Base-by-base conservation (phyloP, 2,888 invertebrate genomes). In the Oligia fasciuncula region DNA sequence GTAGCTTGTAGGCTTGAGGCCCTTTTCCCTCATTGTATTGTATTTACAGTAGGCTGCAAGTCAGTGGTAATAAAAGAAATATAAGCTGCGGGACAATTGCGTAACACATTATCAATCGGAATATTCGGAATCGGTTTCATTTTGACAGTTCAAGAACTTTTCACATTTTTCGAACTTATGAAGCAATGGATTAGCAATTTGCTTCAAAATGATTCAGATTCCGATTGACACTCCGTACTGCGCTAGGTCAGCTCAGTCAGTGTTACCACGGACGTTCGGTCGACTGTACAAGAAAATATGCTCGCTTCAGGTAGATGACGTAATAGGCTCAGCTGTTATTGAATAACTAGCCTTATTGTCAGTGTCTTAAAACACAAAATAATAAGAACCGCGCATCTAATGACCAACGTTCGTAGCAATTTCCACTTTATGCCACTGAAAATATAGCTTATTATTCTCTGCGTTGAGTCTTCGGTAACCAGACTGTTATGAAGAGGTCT, bases 1-100 rank as follows among this genome's bases (percentile, higher is more conserved):
- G 71, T 84, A 87, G 87, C 67, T 83, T 81, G 49, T 86, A 86
- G 72, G 77, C 65, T 77, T 65, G 77, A 73, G 75, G 81, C 43
- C 65, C 14, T 78, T 74, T 76, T 76, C 66, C 79, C 77, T 77
- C 68, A 71, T 72, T 77, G 63, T 86, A 79, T 73, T 81, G 73
- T 43, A 19, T 13, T 2, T 57, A 19, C 19, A 60, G 57, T 43
- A 43, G 43, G 60, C n/a, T 13, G 19, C n/a, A 71, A 40, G 40
- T 57, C 2, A n/a, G 40, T 66, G 8, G 66, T 14, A 66, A 40
- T 14, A 13, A 23, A 23, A 13, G 3, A 23, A 40, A 23, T 8
- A 14, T 66, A 23, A 43, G 6, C 11, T 43, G 23, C 29, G 29
- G 29, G 1, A 1, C 29, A 29, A 29, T 40, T 66, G 29, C 29